Evolutionary conservation across 2,113 vertebrate species (phyloP).

Genomic region (Clarias batrachus): DNA sequence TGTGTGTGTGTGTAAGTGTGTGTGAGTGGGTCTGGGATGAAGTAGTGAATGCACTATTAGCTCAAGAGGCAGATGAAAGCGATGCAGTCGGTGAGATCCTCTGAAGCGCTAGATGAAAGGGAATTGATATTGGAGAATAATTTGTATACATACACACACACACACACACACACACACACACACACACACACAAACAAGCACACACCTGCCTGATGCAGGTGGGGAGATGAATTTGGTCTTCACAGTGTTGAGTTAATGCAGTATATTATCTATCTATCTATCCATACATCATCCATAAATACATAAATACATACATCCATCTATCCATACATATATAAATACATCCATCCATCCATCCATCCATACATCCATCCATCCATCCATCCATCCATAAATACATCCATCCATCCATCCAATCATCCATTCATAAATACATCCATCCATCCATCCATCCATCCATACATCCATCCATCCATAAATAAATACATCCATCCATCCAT

Average conservation of each 20-base stretch:
- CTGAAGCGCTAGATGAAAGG: constrained; percentile 51
- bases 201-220: constrained; percentile 9
- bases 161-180: constrained; percentile 24
- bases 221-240: background rate
- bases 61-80: constrained; percentile 48
- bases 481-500: too few relatives aligned
- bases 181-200: background rate
- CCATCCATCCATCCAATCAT: too few relatives aligned
- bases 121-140: constrained; percentile 29
- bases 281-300: background rate
- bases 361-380: too few relatives aligned
- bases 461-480: too few relatives aligned
- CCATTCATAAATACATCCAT: too few relatives aligned
- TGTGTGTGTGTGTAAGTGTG: constrained; percentile 21
- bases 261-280: background rate
- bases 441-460: too few relatives aligned
- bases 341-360: too few relatives aligned
- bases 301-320: too few relatives aligned
- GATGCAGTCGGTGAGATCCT: constrained; percentile 35
- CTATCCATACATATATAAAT: background rate
- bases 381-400: too few relatives aligned
- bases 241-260: background rate
- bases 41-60: constrained; percentile 37
- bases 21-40: constrained; percentile 1
- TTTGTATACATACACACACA: constrained; percentile 16